Evolutionary conservation across 2,797 vertebrate genomes (phyloP).

Genomic region (Coracias cyanogaster): DNA sequence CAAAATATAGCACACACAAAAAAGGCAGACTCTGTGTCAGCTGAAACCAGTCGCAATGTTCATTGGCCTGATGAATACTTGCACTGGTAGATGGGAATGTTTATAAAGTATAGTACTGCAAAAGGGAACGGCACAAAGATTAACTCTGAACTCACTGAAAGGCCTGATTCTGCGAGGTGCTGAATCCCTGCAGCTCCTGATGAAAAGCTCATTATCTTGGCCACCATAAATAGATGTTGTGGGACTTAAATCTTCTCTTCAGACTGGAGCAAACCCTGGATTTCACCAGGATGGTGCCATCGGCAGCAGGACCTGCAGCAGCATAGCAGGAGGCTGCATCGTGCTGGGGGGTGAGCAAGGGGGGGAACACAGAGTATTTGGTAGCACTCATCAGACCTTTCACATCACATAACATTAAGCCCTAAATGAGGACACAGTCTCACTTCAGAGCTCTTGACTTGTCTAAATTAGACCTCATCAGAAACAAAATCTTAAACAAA

Average conservation of each 20-base stretch:
- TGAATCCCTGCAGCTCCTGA: background rate
- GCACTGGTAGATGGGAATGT: background rate
- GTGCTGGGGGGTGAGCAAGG: fast-evolving
- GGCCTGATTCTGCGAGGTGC: background rate
- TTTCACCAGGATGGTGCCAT: background rate
- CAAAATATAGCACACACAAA: background rate
- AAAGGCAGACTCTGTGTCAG: background rate
- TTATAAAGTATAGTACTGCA: background rate
- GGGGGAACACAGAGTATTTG: fast-evolving
- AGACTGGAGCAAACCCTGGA: background rate
- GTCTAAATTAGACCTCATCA: background rate
- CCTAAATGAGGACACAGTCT: background rate
- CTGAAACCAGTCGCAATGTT: background rate
- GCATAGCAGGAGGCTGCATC: background rate
- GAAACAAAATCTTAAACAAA: background rate
- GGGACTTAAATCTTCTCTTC: background rate
- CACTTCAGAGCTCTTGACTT: background rate
- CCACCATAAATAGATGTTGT: background rate
- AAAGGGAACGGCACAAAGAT: background rate
- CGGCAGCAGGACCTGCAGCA: background rate
- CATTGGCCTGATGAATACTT: background rate
- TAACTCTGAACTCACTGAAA: background rate
- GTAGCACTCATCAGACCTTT: background rate
- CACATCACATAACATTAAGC: background rate
- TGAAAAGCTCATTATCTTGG: background rate